Evolutionary conservation across 1,140 invertebrate genomes (phyloP), one percentile per base, ranked within the genome.

Genomic region (Panagrolaimus sp.): DNA sequence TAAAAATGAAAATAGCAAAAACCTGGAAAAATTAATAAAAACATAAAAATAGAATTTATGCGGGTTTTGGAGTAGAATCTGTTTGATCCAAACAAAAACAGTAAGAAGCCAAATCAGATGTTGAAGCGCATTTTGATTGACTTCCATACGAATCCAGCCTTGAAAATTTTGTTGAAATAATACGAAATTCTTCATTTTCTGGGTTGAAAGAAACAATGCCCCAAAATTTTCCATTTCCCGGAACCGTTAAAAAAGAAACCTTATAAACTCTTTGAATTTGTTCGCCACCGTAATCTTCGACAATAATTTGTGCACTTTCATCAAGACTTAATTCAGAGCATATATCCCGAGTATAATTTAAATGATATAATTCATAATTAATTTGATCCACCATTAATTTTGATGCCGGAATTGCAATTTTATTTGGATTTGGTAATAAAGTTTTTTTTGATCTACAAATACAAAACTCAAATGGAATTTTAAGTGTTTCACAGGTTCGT

Each of bases 361-460:
- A 17, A 5, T 8, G 7, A 21, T 52, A 21, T 0, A 52, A 21
- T 15, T 21, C 48, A 8, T 15, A 17, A 52, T 52, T 52, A 17
- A 52, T 52, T 52, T 52, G 48, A 15, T 5, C 48, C 0, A 52
- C 14, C 48, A 52, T 52, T 15, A 21, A 21, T 26, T 21, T 21
- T 21, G 48, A 17, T 21, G 48, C 48, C 8, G 17, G 17, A 21
- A 21, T 9, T 21, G 17, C 48, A 15, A 52, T 21, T 8, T 17
- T 15, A 15, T 52, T 26, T 21, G 17, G 17, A 15, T 52, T 52
- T 52, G 48, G 48, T 52, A 21, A 9, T 1, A 26, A 15, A 21
- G 48, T 72, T 24, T 28, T 71, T 8, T 24, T 17, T 28, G 55
- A 71, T 26, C 9, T 73, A 17, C 28, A 64, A 17, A n/a, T 52